Percentiles rank a stretch among this genome's conserved stretches.
These are phyloP conservation scores for Solenodon paradoxus DNA, from an alignment of 2,113 vertebrate species.

Conservation along the genomic window DNA sequence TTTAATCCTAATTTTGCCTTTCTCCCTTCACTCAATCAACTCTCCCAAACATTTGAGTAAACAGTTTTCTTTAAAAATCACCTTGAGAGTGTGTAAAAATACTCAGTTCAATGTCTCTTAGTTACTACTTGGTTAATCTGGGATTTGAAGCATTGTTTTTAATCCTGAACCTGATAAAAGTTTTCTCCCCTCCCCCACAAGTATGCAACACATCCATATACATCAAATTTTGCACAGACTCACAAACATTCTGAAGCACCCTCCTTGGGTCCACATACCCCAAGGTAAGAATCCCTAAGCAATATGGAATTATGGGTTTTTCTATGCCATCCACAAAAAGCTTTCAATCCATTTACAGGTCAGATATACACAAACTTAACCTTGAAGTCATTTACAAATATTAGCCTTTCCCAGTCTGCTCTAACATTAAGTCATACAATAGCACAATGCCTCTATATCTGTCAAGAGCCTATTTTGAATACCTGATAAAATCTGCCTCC, in stretches of 20 bases:
- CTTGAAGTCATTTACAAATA: not conserved
- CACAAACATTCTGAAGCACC: not conserved
- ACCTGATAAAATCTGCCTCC: not conserved
- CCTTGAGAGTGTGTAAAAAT: not conserved
- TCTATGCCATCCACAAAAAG: not conserved
- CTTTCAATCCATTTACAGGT: not conserved
- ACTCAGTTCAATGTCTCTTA: not conserved
- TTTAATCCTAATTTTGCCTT: not conserved
- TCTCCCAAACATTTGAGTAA: not conserved
- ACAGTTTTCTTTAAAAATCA: not conserved
- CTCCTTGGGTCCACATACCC: not conserved
- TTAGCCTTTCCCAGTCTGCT: not conserved
- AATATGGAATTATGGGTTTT: not conserved
- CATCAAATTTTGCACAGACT: not conserved
- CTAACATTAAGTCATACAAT: not conserved
- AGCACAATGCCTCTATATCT: not conserved
- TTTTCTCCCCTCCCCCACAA: not conserved
- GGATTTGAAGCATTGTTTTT: not conserved
- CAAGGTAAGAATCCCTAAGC: not conserved
- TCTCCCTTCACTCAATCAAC: not conserved
- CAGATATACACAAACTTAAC: not conserved
- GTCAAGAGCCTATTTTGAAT: not conserved
- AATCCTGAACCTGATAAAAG: not conserved
- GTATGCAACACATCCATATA: not conserved
- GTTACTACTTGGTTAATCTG: not conserved